phyloP scores from a whole-genome alignment of 2,888 invertebrate genomes.

The Byasa hedistus region DNA sequence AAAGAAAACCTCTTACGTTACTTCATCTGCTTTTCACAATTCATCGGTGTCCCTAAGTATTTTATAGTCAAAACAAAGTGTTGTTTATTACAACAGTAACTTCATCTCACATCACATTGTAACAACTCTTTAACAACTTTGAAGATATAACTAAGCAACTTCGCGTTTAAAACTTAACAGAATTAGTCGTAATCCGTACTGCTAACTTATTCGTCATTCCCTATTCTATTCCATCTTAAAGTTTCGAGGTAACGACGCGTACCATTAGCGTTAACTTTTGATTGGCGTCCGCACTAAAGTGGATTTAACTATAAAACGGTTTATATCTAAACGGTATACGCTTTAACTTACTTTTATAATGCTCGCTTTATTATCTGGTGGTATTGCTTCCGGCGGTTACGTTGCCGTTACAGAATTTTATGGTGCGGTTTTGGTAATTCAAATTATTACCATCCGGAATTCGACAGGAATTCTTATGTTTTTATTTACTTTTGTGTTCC shows the following conservation, averaged over 20 bases:
- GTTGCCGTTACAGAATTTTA: constrained; percentile 4
- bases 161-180: constrained; percentile 12
- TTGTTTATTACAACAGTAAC: neutral
- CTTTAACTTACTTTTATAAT: constrained; percentile 39
- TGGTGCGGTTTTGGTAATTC: constrained; percentile 1
- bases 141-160: neutral
- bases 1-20: too few relatives aligned
- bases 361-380: constrained; percentile 32
- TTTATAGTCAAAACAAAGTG: too few relatives aligned
- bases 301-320: constrained; percentile 46
- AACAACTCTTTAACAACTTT: neutral
- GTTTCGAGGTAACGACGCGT: constrained; percentile 32
- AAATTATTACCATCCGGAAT: neutral
- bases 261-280: constrained; percentile 57
- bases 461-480: too few relatives aligned
- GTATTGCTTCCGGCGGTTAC: constrained; percentile 20
- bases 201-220: constrained; percentile 22
- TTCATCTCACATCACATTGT: constrained; percentile 4
- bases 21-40: too few relatives aligned
- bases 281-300: constrained; percentile 42
- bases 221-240: constrained; percentile 31
- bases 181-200: constrained; percentile 8
- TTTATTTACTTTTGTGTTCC: too few relatives aligned
- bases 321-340: constrained; percentile 41
- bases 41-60: too few relatives aligned